Evolutionary conservation across 92 coral and sea anemone species (phyloP).

Genomic region (Muricea muricata): DNA sequence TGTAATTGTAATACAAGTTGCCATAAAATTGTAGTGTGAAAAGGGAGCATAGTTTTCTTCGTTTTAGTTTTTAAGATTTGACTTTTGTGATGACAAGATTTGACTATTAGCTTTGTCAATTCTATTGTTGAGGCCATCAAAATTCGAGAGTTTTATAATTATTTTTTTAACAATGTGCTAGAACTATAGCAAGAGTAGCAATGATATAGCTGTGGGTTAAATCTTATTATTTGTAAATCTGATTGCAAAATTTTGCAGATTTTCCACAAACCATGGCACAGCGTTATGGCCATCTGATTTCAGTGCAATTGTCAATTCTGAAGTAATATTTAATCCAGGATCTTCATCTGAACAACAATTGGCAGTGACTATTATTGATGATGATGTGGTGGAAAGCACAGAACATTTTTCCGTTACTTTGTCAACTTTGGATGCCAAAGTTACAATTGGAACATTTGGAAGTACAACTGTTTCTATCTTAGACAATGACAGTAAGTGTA

Average conservation of each 20-base stretch:
- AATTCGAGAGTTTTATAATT: too few relatives aligned
- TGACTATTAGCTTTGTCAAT: too few relatives aligned
- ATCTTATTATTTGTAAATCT: too few relatives aligned
- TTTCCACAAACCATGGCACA: neutral
- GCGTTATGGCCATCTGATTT: slow-evolving; percentile 30
- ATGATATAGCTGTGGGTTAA: too few relatives aligned
- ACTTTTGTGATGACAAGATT: too few relatives aligned
- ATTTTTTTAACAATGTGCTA: too few relatives aligned
- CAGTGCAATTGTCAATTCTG: neutral
- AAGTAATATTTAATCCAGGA: slow-evolving; percentile 15
- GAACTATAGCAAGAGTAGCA: too few relatives aligned
- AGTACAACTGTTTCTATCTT: neutral
- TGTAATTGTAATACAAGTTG: too few relatives aligned
- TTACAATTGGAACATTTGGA: slow-evolving; percentile 14
- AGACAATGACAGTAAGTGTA: slow-evolving; percentile 21
- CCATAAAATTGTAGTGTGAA: too few relatives aligned
- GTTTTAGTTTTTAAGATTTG: too few relatives aligned
- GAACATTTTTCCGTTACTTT: slow-evolving; percentile 5
- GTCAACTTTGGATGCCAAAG: neutral
- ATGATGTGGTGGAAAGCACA: slow-evolving; percentile 22
- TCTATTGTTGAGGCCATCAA: too few relatives aligned
- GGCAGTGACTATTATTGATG: neutral
- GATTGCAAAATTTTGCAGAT: neutral
- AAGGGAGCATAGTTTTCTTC: too few relatives aligned
- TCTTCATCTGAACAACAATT: neutral